Percentiles rank a stretch among this genome's conserved stretches.
Evolutionary conservation across 2,113 vertebrate genomes (phyloP).

Genomic region (Ramphastos sulfuratus): DNA sequence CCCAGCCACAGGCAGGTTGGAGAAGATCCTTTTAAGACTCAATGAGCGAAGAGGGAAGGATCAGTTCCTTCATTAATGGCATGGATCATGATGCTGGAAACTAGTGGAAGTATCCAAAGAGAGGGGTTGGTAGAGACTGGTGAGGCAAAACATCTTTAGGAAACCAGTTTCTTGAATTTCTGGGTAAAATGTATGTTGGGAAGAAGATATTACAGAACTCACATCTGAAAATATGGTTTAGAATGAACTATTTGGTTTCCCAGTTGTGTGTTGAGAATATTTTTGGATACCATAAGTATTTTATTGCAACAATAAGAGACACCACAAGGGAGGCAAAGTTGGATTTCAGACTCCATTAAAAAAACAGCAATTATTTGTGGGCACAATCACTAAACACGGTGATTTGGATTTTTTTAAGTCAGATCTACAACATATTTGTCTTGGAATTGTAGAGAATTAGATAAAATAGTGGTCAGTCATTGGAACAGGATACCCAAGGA

Average conservation of each 20-base stretch:
- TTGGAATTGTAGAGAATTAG: no score
- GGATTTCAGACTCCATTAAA: neutral
- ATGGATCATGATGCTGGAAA: neutral
- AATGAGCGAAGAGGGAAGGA: neutral
- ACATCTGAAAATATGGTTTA: neutral
- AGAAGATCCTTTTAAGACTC: no score
- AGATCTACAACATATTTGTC: fast-evolving
- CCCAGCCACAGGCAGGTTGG: no score
- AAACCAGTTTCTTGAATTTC: neutral
- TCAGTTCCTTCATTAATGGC: no score
- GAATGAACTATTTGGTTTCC: neutral
- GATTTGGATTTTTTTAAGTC: neutral
- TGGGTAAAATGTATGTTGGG: neutral
- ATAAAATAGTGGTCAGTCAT: no score
- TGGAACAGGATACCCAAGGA: no score
- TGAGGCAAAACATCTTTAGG: neutral
- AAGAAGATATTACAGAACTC: neutral
- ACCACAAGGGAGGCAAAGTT: neutral
- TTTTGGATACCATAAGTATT: neutral
- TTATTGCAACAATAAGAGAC: neutral
- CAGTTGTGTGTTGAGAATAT: neutral
- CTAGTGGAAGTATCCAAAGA: neutral
- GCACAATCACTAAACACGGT: no score
- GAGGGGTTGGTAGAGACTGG: neutral
- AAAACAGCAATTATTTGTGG: neutral